Percentiles rank a stretch among this genome's conserved stretches.
phyloP scores from a whole-genome alignment of 2,888 invertebrate genomes.

The Nomada ferruginata region DNA sequence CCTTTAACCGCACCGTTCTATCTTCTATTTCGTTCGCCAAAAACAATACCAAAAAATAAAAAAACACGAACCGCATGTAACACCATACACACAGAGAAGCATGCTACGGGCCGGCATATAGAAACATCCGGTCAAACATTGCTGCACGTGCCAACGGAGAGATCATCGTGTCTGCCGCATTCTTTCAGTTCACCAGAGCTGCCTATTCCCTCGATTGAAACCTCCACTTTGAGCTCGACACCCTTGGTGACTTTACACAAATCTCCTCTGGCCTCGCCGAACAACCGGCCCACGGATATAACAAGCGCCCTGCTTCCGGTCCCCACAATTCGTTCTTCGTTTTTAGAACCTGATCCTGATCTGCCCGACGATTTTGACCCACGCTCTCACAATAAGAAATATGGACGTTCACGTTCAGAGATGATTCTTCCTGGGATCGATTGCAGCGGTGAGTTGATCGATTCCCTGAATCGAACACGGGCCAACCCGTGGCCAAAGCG shows the following conservation, averaged over 20 bases:
- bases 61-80: conserved; percentile 8
- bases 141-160: conserved; percentile 57
- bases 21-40: conserved; percentile 9
- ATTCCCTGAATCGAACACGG: conserved; percentile 2
- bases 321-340: conserved; percentile 47
- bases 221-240: conserved; percentile 54
- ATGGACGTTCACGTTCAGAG: conserved; percentile 79
- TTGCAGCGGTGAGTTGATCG: conserved; percentile 76
- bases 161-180: conserved; percentile 76
- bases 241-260: conserved; percentile 75
- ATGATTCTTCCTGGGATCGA: conserved; percentile 76
- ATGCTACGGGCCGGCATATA: conserved; percentile 30
- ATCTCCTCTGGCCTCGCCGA: conserved; percentile 73
- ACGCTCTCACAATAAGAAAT: conserved; percentile 69
- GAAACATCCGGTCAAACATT: conserved; percentile 30
- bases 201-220: conserved; percentile 72
- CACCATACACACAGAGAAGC: conserved; percentile 25
- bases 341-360: conserved; percentile 9
- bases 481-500: conserved; percentile 21
- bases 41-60: not conserved
- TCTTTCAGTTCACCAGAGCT: conserved; percentile 82
- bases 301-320: conserved; percentile 26
- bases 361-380: conserved; percentile 9
- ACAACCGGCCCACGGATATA: conserved; percentile 46
- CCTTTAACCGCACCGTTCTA: conserved; percentile 42